Base-by-base conservation (phyloP, 2,113 vertebrate genomes). In the Amphiprion percula region DNA sequence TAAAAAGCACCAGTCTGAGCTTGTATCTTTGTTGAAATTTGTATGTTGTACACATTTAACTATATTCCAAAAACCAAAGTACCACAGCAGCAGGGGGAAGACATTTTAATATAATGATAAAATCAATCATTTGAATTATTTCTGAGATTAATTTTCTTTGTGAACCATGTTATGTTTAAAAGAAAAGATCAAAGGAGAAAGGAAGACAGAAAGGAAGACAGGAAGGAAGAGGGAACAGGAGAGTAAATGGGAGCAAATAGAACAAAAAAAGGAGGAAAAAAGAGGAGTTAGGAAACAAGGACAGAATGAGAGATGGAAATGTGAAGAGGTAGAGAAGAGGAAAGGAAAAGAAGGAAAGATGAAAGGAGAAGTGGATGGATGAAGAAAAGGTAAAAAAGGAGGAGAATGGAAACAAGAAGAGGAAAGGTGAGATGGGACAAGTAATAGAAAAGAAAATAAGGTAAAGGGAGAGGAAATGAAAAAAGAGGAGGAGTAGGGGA, bases 21-120 rank as follows among this genome's bases (percentile, higher is more conserved):
- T 73, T 61, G 44, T 11, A 44, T 17, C 58, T 58, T 30, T 58
- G 10, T 21, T 52, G 12, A 52, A 64, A 21, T 66, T 58, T 21
- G n/a, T 2, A 54, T 26, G 37, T 39, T 54, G 7, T 30, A 17
- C 28, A 54, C 11, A 6, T 17, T 24, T 60, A 28, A 66, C 73
- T 58, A 30, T 30, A 30, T 30, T 30, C 3, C 30, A 11, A 11
- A 41, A 30, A 28, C 4, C 17, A 30, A 61, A 74, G 49, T 12
- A 23, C 50, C 37, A 52, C 17, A 67, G 50, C 6, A 10, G 4
- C 17, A 33, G 26, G 11, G 2, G 11, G 49, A n/a, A 46, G 14
- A 16, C 14, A 21, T 21, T 47, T n/a, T 50, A 37, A 60, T 50
- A 15, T 39, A 10, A 4, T 16, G 19, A 24, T 37, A 6, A 46